phyloP scores from a whole-genome alignment of 2,113 vertebrate genomes.

The Rhineura floridana region DNA sequence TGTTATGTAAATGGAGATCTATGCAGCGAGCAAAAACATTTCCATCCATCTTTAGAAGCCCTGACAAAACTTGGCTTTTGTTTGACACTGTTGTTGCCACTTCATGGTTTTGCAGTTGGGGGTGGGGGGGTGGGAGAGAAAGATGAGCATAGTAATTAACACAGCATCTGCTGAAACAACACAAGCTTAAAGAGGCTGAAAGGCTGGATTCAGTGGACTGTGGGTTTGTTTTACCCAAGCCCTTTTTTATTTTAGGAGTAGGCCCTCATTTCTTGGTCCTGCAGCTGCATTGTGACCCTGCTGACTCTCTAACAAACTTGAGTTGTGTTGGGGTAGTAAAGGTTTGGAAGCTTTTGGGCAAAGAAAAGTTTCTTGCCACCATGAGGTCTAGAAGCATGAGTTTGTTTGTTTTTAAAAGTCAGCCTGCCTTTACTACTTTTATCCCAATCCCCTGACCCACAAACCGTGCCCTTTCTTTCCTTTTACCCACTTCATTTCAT shows the following conservation, averaged over 20 bases:
- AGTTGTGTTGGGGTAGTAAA: no score
- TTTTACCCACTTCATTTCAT: background rate
- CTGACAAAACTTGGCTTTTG: slow-evolving; percentile 2
- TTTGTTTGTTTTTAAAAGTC: background rate
- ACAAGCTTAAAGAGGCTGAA: slow-evolving; percentile 45
- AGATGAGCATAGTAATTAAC: background rate
- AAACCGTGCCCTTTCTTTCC: background rate
- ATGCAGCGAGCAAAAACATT: background rate
- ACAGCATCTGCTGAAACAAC: slow-evolving; percentile 13
- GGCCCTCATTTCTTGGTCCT: background rate
- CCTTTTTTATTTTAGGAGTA: background rate
- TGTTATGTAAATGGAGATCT: slow-evolving; percentile 39
- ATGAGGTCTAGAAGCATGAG: background rate
- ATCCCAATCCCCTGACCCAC: background rate
- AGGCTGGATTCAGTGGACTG: background rate
- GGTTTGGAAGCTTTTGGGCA: no score
- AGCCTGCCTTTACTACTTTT: background rate
- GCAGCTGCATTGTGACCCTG: background rate
- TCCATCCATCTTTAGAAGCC: slow-evolving; percentile 14
- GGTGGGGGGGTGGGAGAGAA: slow-evolving; percentile 2
- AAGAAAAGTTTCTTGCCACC: background rate
- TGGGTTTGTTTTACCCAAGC: background rate
- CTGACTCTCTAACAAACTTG: background rate
- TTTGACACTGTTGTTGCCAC: background rate
- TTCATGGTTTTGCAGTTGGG: background rate